phyloP scores from a whole-genome alignment of 2,888 invertebrate genomes.

The Orthosia cruda region DNA sequence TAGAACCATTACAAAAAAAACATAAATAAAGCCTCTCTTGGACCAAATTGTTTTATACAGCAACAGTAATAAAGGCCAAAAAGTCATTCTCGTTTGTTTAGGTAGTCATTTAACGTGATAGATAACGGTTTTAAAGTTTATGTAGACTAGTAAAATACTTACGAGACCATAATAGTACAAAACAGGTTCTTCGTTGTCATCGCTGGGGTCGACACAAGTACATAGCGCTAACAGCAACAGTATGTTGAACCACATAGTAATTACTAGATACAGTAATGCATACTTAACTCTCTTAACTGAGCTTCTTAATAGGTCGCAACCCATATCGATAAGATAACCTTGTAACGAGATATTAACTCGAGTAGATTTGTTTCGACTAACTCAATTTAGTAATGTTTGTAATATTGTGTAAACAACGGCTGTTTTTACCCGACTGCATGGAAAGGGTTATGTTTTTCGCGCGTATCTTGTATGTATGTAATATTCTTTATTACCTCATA shows the following conservation, averaged over 20 bases:
- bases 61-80: not conserved
- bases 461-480: no score
- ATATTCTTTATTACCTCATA: no score
- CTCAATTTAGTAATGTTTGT: slow-evolving; percentile 7
- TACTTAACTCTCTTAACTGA: slow-evolving; percentile 55
- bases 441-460: no score
- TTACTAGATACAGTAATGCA: slow-evolving; percentile 49
- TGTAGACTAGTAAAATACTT: slow-evolving; percentile 70
- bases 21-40: not conserved
- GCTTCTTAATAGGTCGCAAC: slow-evolving; percentile 76
- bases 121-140: slow-evolving; percentile 7
- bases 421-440: no score
- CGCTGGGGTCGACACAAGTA: slow-evolving; percentile 59
- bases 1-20: not conserved
- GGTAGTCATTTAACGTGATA: not conserved
- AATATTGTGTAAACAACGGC: slow-evolving; percentile 7
- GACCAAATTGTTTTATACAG: not conserved
- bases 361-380: slow-evolving; percentile 36
- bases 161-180: slow-evolving; percentile 88
- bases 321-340: slow-evolving; percentile 85
- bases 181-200: slow-evolving; percentile 78
- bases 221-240: slow-evolving; percentile 70
- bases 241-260: slow-evolving; percentile 77
- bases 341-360: slow-evolving; percentile 54
- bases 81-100: not conserved